Evolutionary conservation across 2,888 invertebrate species (phyloP), one percentile per base, ranked within the genome.

Genomic region (Azorinus chamasolen): DNA sequence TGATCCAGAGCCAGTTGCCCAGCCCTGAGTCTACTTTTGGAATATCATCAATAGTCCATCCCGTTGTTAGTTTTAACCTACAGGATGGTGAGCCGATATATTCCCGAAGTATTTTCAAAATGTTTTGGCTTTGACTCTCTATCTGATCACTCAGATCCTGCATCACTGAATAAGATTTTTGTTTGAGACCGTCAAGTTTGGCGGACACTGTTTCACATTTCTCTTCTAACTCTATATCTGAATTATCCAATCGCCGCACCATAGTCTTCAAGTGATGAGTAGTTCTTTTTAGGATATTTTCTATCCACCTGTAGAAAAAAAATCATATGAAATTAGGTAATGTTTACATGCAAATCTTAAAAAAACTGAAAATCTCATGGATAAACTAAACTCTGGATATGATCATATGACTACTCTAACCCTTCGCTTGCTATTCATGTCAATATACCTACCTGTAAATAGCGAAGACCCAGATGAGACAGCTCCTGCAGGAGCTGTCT

Each of bases 251-350:
- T 27, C 84, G 77, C 22, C 73, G 64, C 8, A 88, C 82, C 50
- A 88, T 70, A 1, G 86, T 79, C 57, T 82, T 83, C 12, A 88
- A 48, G 54, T 87, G 83, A 41, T 79, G 80, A 6, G 82, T 77
- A 20, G 84, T 77, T 27, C 83, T 62, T 32, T 80, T 83, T 0
- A 89, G 72, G n/a, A 89, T 66, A 18, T 84, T 73, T 46, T 85
- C 87, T 55, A 89, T 76, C 90, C 90, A 90, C 8, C 90, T 90
- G 75, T 14, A 69, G 73, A 16, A 54, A 48, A 55, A 10, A 55
- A 14, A 8, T n/a, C n/a, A n/a, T n/a, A n/a, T n/a, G n/a, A n/a
- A n/a, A n/a, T n/a, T n/a, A n/a, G n/a, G n/a, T n/a, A n/a, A n/a
- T n/a, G n/a, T n/a, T n/a, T n/a, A n/a, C n/a, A n/a, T n/a, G n/a